Conservation (phyloP, 2,797 vertebrate species). For the Philypnodon macrostomus region DNA sequence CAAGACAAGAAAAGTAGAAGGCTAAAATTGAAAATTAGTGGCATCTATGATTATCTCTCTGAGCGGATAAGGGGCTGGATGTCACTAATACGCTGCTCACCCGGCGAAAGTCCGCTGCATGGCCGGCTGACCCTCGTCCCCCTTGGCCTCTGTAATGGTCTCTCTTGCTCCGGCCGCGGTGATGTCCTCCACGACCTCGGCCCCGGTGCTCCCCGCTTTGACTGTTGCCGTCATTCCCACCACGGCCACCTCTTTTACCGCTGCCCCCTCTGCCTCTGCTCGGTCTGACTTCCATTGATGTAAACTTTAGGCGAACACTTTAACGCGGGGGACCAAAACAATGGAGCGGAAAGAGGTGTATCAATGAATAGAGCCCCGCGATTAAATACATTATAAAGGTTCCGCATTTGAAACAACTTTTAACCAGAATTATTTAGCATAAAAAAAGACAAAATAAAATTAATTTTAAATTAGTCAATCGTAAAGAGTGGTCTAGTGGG, state of each 20-base stretch:
- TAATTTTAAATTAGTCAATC: too few species aligned
- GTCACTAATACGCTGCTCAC: constrained; percentile 45
- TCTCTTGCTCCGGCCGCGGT: constrained; percentile 68
- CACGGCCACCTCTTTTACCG: constrained; percentile 62
- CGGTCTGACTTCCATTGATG: constrained; percentile 64
- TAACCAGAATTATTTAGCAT: background rate
- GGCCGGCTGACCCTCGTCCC: constrained; percentile 49
- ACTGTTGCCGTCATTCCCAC: constrained; percentile 39
- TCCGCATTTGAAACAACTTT: constrained; percentile 17
- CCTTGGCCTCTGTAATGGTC: constrained; percentile 75
- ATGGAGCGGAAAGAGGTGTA: constrained; percentile 23
- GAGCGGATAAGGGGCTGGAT: background rate
- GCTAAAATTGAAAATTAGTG: too few species aligned
- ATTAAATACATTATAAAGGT: constrained; percentile 15
- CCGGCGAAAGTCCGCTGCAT: constrained; percentile 33
- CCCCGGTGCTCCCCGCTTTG: constrained; percentile 64
- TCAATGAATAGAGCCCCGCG: constrained; percentile 45
- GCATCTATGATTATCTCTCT: constrained; percentile 12
- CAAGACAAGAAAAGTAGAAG: too few species aligned
- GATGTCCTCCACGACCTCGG: constrained; percentile 68
- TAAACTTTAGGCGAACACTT: constrained; percentile 17
- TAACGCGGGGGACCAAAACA: constrained; percentile 26
- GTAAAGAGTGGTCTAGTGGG: too few species aligned
- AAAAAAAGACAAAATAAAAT: background rate
- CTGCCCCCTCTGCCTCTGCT: constrained; percentile 59